Conservation (phyloP, 2,888 invertebrate genomes). For the Pherbina coryleti region DNA sequence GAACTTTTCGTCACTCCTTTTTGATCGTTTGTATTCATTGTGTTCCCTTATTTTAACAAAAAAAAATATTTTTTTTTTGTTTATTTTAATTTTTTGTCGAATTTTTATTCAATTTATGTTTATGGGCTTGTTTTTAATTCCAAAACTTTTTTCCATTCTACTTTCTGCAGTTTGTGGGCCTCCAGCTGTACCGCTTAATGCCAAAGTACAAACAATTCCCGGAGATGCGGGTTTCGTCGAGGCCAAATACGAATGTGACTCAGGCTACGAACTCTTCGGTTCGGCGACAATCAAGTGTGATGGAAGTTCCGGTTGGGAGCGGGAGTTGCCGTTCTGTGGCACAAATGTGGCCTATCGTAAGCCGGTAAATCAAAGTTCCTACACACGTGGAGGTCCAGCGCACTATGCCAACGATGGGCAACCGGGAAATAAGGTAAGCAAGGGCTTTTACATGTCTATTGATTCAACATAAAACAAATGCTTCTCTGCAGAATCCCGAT, state of each 20-base stretch:
- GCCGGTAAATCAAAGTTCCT: conserved; percentile 91
- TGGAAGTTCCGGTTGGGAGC: conserved; percentile 81
- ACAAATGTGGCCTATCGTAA: conserved; percentile 88
- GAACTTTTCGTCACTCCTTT: no score
- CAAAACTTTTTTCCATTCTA: background rate
- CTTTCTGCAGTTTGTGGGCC: conserved; percentile 77
- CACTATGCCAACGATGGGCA: conserved; percentile 91
- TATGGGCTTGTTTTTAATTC: no score
- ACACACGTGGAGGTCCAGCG: conserved; percentile 85
- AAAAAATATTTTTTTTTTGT: no score
- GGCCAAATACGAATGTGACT: conserved; percentile 88
- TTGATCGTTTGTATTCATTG: no score
- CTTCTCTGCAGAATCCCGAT: conserved; percentile 79
- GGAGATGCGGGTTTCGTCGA: conserved; percentile 72
- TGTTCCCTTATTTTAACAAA: no score
- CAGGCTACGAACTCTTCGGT: conserved; percentile 91
- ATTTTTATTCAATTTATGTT: no score
- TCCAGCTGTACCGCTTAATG: conserved; percentile 87
- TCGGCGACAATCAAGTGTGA: conserved; percentile 79
- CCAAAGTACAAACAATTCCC: conserved; percentile 73
- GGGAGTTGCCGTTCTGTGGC: conserved; percentile 89
- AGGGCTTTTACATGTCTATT: background rate
- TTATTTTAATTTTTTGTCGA: no score
- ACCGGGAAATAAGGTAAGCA: conserved; percentile 73
- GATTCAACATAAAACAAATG: background rate